These are phyloP conservation scores for Enoplosus armatus DNA, from an alignment of 2,797 vertebrate genomes.

Conservation along the genomic window DNA sequence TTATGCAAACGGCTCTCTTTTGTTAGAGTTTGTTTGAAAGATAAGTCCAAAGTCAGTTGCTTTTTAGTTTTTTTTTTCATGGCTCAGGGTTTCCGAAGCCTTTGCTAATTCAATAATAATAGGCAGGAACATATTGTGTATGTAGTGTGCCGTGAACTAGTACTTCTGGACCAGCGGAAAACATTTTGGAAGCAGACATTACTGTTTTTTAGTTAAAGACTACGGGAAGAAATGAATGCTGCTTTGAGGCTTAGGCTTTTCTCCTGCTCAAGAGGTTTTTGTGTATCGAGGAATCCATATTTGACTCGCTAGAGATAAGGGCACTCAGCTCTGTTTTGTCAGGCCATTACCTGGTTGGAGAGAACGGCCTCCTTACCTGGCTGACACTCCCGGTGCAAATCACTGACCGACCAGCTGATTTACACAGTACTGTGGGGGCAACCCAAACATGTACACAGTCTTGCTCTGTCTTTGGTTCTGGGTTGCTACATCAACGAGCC, in stretches of 20 bases:
- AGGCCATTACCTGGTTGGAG: slow-evolving; percentile 30
- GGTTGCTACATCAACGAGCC: slow-evolving; percentile 16
- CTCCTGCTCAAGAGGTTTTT: slow-evolving; percentile 16
- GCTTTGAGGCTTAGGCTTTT: slow-evolving; percentile 10
- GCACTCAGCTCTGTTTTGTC: slow-evolving; percentile 10
- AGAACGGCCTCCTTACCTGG: slow-evolving; percentile 22
- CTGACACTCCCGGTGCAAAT: slow-evolving; percentile 16
- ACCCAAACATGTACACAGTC: background rate
- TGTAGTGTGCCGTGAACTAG: background rate
- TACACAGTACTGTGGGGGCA: slow-evolving; percentile 2
- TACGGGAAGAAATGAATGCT: background rate
- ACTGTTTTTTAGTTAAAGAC: slow-evolving; percentile 18
- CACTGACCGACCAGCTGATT: slow-evolving; percentile 21
- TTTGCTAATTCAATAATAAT: background rate
- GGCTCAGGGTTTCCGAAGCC: background rate
- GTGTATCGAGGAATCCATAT: slow-evolving; percentile 20
- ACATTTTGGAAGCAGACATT: background rate
- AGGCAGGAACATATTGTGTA: background rate
- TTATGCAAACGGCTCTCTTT: background rate
- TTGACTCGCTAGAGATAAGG: slow-evolving; percentile 32
- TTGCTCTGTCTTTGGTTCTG: background rate
- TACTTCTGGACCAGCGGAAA: background rate
- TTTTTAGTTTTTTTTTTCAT: background rate
- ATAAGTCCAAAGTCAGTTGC: background rate
- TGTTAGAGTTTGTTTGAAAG: slow-evolving; percentile 3